Evolutionary conservation across 2,888 invertebrate species (phyloP).

Genomic region (Temnothorax ravouxi): DNA sequence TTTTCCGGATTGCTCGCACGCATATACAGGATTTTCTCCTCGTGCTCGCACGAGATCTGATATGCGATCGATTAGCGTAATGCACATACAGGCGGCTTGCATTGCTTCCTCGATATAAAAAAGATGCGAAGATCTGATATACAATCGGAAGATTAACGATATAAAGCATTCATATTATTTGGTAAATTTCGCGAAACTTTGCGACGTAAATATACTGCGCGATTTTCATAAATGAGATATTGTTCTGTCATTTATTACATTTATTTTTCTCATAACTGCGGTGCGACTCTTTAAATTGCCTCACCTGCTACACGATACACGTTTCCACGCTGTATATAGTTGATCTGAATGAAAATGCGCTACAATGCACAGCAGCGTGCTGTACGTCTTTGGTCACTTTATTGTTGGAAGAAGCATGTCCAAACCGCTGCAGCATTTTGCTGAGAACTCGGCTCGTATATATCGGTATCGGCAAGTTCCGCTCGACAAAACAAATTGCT

Average conservation of each 20-base stretch:
- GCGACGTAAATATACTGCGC: neutral
- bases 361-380: slow-evolving; percentile 43
- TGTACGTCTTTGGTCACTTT: slow-evolving; percentile 46
- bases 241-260: neutral
- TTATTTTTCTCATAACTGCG: slow-evolving; percentile 26
- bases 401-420: slow-evolving; percentile 49
- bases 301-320: neutral
- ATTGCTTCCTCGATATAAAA: neutral
- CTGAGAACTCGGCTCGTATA: slow-evolving; percentile 47
- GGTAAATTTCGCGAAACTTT: neutral
- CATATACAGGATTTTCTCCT: neutral
- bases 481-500: slow-evolving; percentile 53
- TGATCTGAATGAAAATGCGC: slow-evolving; percentile 46
- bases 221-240: neutral
- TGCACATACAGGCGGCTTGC: neutral
- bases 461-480: slow-evolving; percentile 48
- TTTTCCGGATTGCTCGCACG: slow-evolving; percentile 37
- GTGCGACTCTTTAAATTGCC: slow-evolving; percentile 7
- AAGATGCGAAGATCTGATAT: neutral
- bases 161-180: neutral
- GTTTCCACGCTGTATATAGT: slow-evolving; percentile 17
- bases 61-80: neutral
- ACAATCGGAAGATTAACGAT: neutral
- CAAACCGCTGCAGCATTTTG: slow-evolving; percentile 45
- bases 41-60: neutral